phyloP scores from a whole-genome alignment of 2,113 vertebrate genomes.

The Rhinoptilus africanus region DNA sequence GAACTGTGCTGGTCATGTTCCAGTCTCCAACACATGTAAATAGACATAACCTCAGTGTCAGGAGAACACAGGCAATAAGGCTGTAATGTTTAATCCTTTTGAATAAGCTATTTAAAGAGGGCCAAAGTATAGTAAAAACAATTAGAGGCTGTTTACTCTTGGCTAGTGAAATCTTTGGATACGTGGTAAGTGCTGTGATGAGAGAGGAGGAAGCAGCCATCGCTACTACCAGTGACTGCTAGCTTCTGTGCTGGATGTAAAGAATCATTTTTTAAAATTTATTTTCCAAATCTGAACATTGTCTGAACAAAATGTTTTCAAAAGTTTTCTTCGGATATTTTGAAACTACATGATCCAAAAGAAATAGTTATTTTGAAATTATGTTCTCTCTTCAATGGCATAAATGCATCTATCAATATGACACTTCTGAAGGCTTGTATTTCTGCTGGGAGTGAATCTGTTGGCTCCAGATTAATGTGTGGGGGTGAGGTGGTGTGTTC shows the following conservation, averaged over 20 bases:
- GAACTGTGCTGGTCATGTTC: not conserved
- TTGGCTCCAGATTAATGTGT: not conserved
- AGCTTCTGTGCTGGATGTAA: not conserved
- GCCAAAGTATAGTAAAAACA: not conserved
- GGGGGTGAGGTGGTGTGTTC: not conserved
- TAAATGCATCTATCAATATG: not conserved
- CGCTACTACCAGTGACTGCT: not conserved
- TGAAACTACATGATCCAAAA: constrained; percentile 6
- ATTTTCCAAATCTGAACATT: not conserved
- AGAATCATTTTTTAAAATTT: not conserved
- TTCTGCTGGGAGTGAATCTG: not conserved
- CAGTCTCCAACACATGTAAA: constrained; percentile 25
- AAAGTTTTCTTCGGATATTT: constrained; percentile 16
- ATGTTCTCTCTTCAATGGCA: not conserved
- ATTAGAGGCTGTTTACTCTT: not conserved
- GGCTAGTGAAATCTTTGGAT: not conserved
- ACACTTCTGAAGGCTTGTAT: not conserved
- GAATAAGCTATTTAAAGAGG: constrained; percentile 40
- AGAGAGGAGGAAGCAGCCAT: not conserved
- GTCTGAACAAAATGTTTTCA: not conserved
- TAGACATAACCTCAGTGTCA: constrained; percentile 24
- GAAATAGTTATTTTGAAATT: constrained; percentile 8
- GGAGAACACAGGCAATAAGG: constrained; percentile 1
- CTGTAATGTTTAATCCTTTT: constrained; percentile 33
- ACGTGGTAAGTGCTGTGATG: not conserved